phyloP scores from a whole-genome alignment of 2,797 vertebrate species.

The Lindbergichthys nudifrons region DNA sequence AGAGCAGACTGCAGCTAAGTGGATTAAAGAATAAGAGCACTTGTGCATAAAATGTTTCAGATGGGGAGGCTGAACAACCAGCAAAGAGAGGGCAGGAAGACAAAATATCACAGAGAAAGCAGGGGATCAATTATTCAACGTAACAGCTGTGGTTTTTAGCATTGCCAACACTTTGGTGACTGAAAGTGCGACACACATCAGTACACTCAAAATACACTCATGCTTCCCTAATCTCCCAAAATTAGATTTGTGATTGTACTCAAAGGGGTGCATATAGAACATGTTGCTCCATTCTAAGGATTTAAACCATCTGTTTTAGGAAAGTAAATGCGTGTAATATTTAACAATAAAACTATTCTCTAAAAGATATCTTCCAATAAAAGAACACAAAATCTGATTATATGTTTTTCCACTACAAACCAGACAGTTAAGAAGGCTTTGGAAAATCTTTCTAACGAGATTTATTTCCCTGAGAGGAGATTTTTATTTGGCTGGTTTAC shows the following conservation, averaged over 20 bases:
- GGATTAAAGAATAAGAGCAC: conserved; percentile 72
- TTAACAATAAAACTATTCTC: conserved; percentile 12
- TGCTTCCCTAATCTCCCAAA: background rate
- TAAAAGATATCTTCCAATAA: conserved; percentile 7
- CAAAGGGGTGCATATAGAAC: background rate
- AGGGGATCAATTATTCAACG: conserved; percentile 70
- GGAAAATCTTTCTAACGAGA: conserved; percentile 69
- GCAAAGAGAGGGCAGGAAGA: conserved; percentile 19
- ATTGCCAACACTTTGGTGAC: conserved; percentile 25
- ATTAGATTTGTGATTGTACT: background rate
- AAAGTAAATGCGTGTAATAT: conserved; percentile 3
- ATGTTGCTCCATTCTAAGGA: conserved; percentile 1
- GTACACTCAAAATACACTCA: background rate
- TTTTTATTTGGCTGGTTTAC: conserved; percentile 49
- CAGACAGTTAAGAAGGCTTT: conserved; percentile 68
- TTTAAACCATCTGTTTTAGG: background rate
- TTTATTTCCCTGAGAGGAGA: conserved; percentile 62
- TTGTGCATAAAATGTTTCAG: conserved; percentile 65
- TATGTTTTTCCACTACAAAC: conserved; percentile 21
- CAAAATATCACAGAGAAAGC: conserved; percentile 57
- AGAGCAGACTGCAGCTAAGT: conserved; percentile 64
- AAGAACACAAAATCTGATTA: conserved; percentile 44
- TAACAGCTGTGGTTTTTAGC: conserved; percentile 65
- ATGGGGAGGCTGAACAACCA: conserved; percentile 35
- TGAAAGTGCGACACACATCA: conserved; percentile 19